Conservation (phyloP, 2,113 vertebrate genomes). For the Sylvilagus bachmani region DNA sequence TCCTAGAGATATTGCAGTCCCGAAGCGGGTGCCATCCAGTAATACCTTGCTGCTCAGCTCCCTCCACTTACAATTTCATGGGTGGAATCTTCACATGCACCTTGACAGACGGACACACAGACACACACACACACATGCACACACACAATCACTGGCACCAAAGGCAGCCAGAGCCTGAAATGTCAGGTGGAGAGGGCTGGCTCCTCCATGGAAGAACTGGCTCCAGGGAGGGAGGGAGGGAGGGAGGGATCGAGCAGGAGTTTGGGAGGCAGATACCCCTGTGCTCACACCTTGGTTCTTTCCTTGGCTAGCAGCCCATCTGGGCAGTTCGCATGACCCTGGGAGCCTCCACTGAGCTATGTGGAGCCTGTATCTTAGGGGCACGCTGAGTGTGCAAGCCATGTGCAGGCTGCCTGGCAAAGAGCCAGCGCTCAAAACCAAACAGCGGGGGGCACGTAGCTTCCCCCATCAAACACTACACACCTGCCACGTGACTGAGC, state of each 20-base stretch:
- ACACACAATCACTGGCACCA: background rate
- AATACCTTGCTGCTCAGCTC: background rate
- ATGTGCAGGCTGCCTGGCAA: background rate
- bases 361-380: background rate
- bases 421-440: background rate
- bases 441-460: background rate
- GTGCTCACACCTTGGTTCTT: background rate
- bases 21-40: background rate
- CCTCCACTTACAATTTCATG: too few species aligned
- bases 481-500: fast-evolving
- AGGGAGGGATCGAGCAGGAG: background rate
- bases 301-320: background rate
- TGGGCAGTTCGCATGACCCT: background rate
- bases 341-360: background rate
- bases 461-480: background rate
- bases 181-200: too few species aligned
- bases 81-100: background rate
- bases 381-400: background rate
- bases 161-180: background rate
- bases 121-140: background rate
- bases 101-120: background rate
- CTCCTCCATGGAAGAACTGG: background rate
- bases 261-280: background rate
- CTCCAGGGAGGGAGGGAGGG: background rate
- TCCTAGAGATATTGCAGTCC: background rate